Percentiles rank a stretch among this genome's conserved stretches.
These are phyloP conservation scores for Tragulus kanchil DNA, from an alignment of 2,113 vertebrate species.

Conservation along the genomic window DNA sequence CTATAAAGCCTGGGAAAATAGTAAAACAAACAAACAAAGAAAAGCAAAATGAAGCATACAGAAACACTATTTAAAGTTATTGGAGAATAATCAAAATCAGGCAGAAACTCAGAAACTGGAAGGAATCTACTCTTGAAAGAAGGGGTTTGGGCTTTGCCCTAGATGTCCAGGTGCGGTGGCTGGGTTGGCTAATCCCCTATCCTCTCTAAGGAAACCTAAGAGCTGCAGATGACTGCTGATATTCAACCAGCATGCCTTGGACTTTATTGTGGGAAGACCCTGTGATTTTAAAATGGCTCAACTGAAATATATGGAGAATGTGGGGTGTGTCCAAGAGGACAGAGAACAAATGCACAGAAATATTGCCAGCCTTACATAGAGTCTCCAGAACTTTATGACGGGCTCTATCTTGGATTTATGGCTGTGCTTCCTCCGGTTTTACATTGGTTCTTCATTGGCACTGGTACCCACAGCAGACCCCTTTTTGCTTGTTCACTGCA, in stretches of 20 bases:
- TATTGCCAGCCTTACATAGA: constrained; percentile 93
- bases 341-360: constrained; percentile 92
- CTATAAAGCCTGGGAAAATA: not conserved
- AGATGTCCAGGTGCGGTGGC: no score
- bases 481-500: constrained; percentile 97
- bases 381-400: constrained; percentile 95
- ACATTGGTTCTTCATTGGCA: constrained; percentile 99
- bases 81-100: not conserved
- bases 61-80: not conserved
- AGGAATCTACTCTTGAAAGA: not conserved
- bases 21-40: not conserved
- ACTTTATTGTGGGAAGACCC: constrained; percentile 93
- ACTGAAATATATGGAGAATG: constrained; percentile 91
- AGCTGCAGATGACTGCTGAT: constrained; percentile 83
- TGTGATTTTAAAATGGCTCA: constrained; percentile 85
- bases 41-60: not conserved
- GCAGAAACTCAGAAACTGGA: not conserved
- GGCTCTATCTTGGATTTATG: constrained; percentile 99
- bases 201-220: no score
- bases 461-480: constrained; percentile 97
- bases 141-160: not conserved
- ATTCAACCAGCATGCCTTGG: constrained; percentile 94
- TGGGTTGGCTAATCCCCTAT: no score
- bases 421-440: constrained; percentile 96
- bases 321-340: constrained; percentile 96